These are phyloP conservation scores for Lonchura striata DNA, from an alignment of 2,113 vertebrate species.

Conservation along the genomic window DNA sequence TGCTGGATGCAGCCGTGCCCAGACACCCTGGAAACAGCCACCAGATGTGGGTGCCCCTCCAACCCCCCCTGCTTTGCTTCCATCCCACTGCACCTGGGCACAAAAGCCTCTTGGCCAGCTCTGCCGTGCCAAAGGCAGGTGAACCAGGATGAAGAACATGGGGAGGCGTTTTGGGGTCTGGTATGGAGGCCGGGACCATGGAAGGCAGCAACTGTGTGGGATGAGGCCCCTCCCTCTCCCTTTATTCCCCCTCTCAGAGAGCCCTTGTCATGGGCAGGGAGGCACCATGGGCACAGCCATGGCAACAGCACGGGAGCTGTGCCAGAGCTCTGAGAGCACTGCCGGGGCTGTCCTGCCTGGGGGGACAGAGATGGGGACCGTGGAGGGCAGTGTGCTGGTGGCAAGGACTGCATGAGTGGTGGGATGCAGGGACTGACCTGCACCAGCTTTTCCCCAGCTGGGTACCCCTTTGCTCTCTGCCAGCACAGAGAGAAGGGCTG, in stretches of 20 bases:
- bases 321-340: neutral
- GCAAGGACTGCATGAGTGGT: accelerated
- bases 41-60: neutral
- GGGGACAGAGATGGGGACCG: accelerated
- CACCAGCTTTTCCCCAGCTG: neutral
- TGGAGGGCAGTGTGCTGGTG: neutral
- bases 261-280: neutral
- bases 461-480: neutral
- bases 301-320: accelerated
- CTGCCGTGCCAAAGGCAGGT: neutral
- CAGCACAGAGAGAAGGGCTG: neutral
- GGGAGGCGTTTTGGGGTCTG: neutral
- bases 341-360: accelerated
- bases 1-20: neutral
- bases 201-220: neutral
- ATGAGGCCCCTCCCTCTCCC: neutral
- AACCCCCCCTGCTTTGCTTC: neutral
- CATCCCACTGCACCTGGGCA: accelerated
- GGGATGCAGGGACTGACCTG: neutral
- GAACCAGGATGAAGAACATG: neutral
- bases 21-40: neutral
- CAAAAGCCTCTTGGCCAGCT: neutral
- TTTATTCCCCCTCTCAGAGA: accelerated
- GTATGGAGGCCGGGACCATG: accelerated
- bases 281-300: neutral